Evolutionary conservation across 37 sponge, comb jelly and placozoan species (phyloP).

Genomic region (Dysidea cf. avara): DNA sequence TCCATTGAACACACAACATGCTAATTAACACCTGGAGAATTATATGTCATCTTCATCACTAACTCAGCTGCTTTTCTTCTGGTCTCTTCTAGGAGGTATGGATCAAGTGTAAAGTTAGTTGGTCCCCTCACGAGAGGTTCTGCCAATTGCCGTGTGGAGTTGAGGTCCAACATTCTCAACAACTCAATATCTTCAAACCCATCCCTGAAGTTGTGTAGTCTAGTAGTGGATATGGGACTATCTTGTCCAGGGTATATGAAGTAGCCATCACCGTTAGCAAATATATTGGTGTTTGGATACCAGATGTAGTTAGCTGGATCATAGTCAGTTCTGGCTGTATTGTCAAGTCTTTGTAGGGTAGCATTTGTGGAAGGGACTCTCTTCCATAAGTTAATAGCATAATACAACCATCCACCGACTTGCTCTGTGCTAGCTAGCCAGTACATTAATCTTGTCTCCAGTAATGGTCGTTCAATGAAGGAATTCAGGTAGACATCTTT

Average conservation of each 20-base stretch:
- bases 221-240: conserved; percentile 12
- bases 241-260: conserved; percentile 22
- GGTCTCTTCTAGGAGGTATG: conserved; percentile 18
- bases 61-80: conserved; percentile 25
- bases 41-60: too few relatives aligned
- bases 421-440: conserved; percentile 18
- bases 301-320: conserved; percentile 42
- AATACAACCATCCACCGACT: conserved; percentile 33
- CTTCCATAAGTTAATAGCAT: conserved; percentile 15
- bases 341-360: neutral
- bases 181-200: conserved; percentile 45
- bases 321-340: conserved; percentile 36
- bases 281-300: conserved; percentile 31
- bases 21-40: too few relatives aligned
- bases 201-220: conserved; percentile 31
- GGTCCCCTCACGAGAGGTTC: conserved; percentile 2
- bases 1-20: too few relatives aligned
- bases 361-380: conserved; percentile 9
- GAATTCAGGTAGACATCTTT: conserved; percentile 12
- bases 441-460: conserved; percentile 19
- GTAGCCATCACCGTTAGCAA: conserved; percentile 48
- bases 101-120: conserved; percentile 38
- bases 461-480: conserved; percentile 32
- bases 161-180: neutral
- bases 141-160: neutral